Evolutionary conservation across 2,113 vertebrate genomes (phyloP).

Genomic region (Mastomys natalensis): DNA sequence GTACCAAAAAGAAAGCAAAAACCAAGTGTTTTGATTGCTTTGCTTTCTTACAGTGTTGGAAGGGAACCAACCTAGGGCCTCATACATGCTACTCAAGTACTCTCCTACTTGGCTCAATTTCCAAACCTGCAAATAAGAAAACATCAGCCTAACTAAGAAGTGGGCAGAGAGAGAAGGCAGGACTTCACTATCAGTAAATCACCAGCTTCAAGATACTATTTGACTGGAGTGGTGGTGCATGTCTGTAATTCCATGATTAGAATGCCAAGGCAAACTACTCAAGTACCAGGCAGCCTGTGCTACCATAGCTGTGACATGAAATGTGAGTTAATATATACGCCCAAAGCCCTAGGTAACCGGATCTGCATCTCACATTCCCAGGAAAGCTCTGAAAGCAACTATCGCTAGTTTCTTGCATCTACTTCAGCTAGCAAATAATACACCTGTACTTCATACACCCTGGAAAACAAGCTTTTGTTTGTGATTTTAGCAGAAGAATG

Average conservation of each 20-base stretch:
- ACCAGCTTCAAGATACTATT: constrained; percentile 8
- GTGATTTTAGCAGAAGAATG: constrained; percentile 45
- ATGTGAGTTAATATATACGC: constrained; percentile 6
- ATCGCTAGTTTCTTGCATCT: background rate
- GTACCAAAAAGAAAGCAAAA: background rate
- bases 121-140: background rate
- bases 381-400: constrained; percentile 7
- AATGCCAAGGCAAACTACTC: background rate
- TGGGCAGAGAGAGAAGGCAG: background rate
- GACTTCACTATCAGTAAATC: constrained; percentile 26
- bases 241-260: background rate
- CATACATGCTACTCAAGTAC: background rate
- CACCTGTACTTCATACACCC: background rate
- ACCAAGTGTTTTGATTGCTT: background rate
- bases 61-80: background rate
- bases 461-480: constrained; percentile 38
- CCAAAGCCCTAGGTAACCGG: constrained; percentile 26
- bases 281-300: background rate
- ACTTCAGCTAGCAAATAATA: background rate
- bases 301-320: background rate
- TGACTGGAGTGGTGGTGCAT: background rate
- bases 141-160: constrained; percentile 28
- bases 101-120: background rate
- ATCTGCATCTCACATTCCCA: background rate
- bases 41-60: background rate